Evolutionary conservation across 2,888 invertebrate genomes (phyloP), one percentile per base, ranked within the genome.

Genomic region (Tinea pellionella): DNA sequence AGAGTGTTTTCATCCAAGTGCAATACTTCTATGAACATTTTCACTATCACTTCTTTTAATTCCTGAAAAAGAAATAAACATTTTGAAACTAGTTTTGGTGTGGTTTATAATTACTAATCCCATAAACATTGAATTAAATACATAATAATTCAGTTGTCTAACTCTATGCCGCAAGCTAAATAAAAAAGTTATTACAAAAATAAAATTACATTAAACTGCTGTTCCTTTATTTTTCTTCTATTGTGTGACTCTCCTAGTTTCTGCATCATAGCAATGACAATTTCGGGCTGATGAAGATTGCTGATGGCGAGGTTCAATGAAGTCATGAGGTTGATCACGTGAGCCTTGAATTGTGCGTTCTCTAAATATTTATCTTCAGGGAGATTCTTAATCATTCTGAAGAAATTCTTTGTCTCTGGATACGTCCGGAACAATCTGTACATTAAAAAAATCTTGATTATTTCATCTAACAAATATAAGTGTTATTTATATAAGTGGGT

Each of bases 341-440:
- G 88, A 0, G 85, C 87, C 60, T 82, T 85, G 68, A 87, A 88
- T 67, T 87, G 86, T 1, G 78, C 71, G 65, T 79, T 86, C n/a
- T 66, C 60, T 0, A 69, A 61, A 65, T 77, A 81, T 42, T 86
- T 74, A 11, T 80, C 78, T 59, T 79, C 80, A 0, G 82, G 72
- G 1, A 72, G 63, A 41, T 78, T 77, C 61, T 72, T 73, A 6
- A 88, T 67, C 75, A 83, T 79, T 65, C 67, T 79, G 71, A 88
- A 88, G 73, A 75, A 85, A 1, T 80, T 75, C 65, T 74, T 85
- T 18, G 78, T 74, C 24, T 83, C 75, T 37, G 87, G 88, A 65
- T 75, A 78, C 13, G 79, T 63, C 24, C 63, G 65, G 71, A 82
- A 88, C 56, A 81, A 68, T 65, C 88, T 88, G 78, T 15, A 62